phyloP scores from a whole-genome alignment of 2,888 invertebrate genomes.

The Philereme transversata region DNA sequence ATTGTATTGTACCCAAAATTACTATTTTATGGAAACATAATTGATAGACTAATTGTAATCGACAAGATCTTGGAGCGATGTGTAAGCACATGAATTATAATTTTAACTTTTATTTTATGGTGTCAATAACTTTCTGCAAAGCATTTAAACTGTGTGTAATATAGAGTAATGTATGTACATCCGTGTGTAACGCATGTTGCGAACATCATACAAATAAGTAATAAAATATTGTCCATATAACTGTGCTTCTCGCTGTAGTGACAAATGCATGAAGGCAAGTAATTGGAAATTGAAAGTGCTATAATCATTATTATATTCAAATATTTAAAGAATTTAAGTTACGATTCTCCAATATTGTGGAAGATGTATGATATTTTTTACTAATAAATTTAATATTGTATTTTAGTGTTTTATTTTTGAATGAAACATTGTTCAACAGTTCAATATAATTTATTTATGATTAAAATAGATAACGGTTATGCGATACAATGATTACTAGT shows the following conservation, averaged over 20 bases:
- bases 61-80: slow-evolving; percentile 44
- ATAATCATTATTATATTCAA: slow-evolving; percentile 80
- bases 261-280: slow-evolving; percentile 72
- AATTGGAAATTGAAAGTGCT: slow-evolving; percentile 75
- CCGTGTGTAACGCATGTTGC: slow-evolving; percentile 50
- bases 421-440: slow-evolving; percentile 36
- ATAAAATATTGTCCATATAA: slow-evolving; percentile 49
- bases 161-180: slow-evolving; percentile 54
- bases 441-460: slow-evolving; percentile 38
- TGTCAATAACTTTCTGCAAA: slow-evolving; percentile 57
- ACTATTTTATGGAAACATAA: slow-evolving; percentile 62
- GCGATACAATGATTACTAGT: slow-evolving; percentile 16
- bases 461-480: slow-evolving; percentile 35
- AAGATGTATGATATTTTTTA: slow-evolving; percentile 85
- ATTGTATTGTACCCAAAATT: slow-evolving; percentile 79
- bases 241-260: slow-evolving; percentile 76
- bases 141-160: slow-evolving; percentile 74
- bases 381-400: slow-evolving; percentile 85
- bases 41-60: slow-evolving; percentile 59
- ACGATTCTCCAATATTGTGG: slow-evolving; percentile 83
- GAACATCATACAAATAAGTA: slow-evolving; percentile 40
- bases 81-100: slow-evolving; percentile 34
- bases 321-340: slow-evolving; percentile 82
- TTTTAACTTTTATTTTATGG: slow-evolving; percentile 43
- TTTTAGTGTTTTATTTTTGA: slow-evolving; percentile 59